These are phyloP conservation scores for Dryobates pubescens DNA, from an alignment of 2,797 vertebrate genomes.

Conservation along the genomic window DNA sequence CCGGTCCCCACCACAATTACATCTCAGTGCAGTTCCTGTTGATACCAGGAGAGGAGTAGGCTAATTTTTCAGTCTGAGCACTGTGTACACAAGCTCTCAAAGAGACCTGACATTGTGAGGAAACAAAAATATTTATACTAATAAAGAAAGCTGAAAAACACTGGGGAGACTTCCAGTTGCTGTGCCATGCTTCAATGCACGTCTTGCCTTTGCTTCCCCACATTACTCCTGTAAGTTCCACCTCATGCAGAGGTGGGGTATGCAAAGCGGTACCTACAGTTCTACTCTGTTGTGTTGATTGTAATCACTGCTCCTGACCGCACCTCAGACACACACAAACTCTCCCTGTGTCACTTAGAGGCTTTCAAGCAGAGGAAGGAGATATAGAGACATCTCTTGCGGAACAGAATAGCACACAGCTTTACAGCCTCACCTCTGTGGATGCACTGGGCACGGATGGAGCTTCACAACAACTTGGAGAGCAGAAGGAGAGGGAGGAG, in stretches of 20 bases:
- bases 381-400: not conserved
- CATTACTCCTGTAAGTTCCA: not conserved
- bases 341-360: not conserved
- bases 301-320: not conserved
- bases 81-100: not conserved
- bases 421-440: not conserved
- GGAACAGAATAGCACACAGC: rapidly evolving
- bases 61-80: constrained; percentile 11
- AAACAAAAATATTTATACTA: constrained; percentile 10
- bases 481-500: not conserved
- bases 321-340: not conserved
- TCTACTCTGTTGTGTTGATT: not conserved
- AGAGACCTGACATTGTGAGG: not conserved
- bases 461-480: not conserved
- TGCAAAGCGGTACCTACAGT: not conserved
- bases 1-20: not conserved
- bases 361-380: not conserved
- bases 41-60: not conserved
- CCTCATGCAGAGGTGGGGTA: not conserved
- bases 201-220: not conserved
- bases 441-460: rapidly evolving
- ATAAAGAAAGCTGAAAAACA: not conserved
- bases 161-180: not conserved
- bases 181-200: not conserved
- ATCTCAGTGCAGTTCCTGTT: constrained; percentile 3